Base-by-base conservation (phyloP, 2,113 vertebrate species). In the Brienomyrus longianalis region DNA sequence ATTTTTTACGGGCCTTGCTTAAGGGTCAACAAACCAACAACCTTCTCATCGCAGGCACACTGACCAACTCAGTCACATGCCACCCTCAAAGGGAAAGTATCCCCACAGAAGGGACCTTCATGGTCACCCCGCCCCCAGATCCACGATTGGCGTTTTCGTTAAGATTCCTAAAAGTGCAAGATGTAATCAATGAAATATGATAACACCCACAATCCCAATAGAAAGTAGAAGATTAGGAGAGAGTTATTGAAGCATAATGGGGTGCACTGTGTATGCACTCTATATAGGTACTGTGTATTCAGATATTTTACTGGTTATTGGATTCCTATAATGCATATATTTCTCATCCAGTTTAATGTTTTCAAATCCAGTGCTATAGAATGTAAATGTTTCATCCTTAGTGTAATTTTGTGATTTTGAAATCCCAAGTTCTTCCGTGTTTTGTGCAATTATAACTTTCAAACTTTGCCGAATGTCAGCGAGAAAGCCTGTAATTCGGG, bases 401-500 rank as follows among this genome's bases (percentile, higher is more conserved):
- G 39, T 80, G 5, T 80, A 80, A 80, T 80, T 43, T 43, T 13
- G 74, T 15, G 74, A 80, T 80, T 43, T 80, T 80, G 74, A 80
- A 80, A 39, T 80, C 31, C 15, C 3, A 80, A 80, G 74, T 80
- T 80, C 74, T 80, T 39, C 35, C 19, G 35, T 80, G 35, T 19
- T 80, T 80, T 80, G 35, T 80, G 74, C 74, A 80, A 80, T 80
- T 80, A 80, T 80, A 80, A 80, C 74, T 80, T 80, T 80, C 74
- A 35, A 80, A 80, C 74, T 80, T 86, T 86, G 83, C 45, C 83
- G 39, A 85, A 85, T 85, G 83, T 50, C 43, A 85, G 21, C 9
- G 43, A 10, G 43, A 83, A 85, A 85, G 47, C 43, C 83, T 80
- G 35, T 80, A 80, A 80, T 80, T 80, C 74, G 4, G 74, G 74